Evolutionary conservation across 1,140 invertebrate species (phyloP).

Genomic region (Palaemon carinicauda): DNA sequence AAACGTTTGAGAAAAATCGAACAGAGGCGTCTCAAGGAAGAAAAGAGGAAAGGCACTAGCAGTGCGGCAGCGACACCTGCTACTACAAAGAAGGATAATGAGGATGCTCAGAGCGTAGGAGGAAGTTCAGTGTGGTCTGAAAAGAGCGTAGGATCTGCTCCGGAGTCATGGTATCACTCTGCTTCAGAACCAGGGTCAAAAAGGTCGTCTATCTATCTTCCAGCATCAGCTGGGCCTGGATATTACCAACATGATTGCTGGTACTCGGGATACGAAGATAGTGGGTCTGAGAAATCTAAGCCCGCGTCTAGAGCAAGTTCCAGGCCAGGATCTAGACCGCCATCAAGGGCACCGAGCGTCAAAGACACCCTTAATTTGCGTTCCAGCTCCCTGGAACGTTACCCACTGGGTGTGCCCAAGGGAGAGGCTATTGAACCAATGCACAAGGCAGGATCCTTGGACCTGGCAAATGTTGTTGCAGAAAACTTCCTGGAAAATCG

Average conservation of each 20-base stretch:
- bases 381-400: slow-evolving; percentile 53
- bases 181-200: slow-evolving; percentile 59
- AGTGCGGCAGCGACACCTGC: background rate
- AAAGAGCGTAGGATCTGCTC: slow-evolving; percentile 54
- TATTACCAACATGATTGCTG: slow-evolving; percentile 60
- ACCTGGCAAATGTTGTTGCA: slow-evolving; percentile 20
- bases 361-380: slow-evolving; percentile 43
- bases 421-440: slow-evolving; percentile 56
- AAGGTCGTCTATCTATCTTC: slow-evolving; percentile 58
- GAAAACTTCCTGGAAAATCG: background rate
- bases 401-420: slow-evolving; percentile 52
- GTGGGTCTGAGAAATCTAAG: slow-evolving; percentile 54
- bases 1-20: slow-evolving; percentile 52
- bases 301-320: slow-evolving; percentile 27
- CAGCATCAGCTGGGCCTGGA: slow-evolving; percentile 54
- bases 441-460: slow-evolving; percentile 50
- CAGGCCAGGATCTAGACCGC: background rate
- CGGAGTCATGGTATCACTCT: slow-evolving; percentile 58
- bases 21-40: slow-evolving; percentile 8
- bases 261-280: slow-evolving; percentile 58
- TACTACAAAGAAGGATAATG: slow-evolving; percentile 22
- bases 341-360: slow-evolving; percentile 48
- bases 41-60: slow-evolving; percentile 54
- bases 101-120: slow-evolving; percentile 48
- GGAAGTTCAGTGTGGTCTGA: slow-evolving; percentile 57